Percentiles rank a stretch among this genome's conserved stretches.
Conservation (phyloP, 2,797 vertebrate genomes). For the Galago senegalensis region DNA sequence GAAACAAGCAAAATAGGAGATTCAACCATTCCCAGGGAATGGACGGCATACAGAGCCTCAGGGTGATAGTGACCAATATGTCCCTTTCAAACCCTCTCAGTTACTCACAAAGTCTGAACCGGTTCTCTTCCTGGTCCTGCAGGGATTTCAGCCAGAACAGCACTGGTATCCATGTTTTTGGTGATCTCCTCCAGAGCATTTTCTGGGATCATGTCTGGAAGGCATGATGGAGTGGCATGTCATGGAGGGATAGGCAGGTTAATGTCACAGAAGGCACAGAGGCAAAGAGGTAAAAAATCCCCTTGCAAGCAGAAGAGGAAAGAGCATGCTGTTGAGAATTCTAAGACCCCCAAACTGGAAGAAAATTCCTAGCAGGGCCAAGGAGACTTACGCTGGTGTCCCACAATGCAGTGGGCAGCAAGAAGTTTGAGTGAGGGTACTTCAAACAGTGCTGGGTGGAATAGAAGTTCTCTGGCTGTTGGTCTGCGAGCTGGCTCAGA, state of each 20-base stretch:
- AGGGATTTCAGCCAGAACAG: conserved; percentile 95
- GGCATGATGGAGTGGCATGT: not conserved
- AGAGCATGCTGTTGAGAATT: not conserved
- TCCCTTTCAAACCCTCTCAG: conserved; percentile 29
- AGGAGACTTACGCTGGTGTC: conserved; percentile 96
- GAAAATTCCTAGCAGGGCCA: not conserved
- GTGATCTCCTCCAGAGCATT: conserved; percentile 99
- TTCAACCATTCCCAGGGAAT: not conserved
- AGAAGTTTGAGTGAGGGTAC: conserved; percentile 97
- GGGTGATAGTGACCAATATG: not conserved
- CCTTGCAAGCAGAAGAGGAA: conserved; percentile 46
- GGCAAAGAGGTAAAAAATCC: not conserved
- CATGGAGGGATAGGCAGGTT: not conserved
- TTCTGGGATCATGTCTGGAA: conserved; percentile 97
- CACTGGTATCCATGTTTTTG: conserved; percentile 98
- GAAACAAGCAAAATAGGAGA: conserved; percentile 5
- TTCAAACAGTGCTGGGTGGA: conserved; percentile 98
- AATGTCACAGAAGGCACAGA: conserved; percentile 15
- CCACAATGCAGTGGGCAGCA: conserved; percentile 98
- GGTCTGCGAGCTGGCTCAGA: conserved; percentile 95
- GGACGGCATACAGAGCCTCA: not conserved
- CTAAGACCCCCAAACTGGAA: not conserved
- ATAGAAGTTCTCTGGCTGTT: conserved; percentile 97
- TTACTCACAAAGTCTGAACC: conserved; percentile 96
- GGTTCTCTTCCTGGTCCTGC: conserved; percentile 91